Conservation (phyloP, 2,888 invertebrate genomes). For the Lumbricus terrestris region DNA sequence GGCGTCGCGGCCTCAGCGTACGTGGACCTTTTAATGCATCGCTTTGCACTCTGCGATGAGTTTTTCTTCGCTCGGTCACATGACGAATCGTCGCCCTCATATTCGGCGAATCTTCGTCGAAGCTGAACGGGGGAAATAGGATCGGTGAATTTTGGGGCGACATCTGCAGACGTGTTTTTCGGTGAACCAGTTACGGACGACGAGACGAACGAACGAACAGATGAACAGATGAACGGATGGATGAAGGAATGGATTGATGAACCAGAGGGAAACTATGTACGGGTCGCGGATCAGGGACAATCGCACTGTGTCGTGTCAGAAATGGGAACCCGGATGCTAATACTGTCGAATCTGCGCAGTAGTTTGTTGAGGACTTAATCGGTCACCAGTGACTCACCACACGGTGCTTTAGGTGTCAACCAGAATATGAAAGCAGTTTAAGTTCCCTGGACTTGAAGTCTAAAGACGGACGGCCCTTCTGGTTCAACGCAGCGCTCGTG, state of each 20-base stretch:
- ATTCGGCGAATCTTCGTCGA: neutral
- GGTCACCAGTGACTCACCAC: too few species aligned
- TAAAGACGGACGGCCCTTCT: too few species aligned
- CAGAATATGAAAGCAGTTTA: neutral
- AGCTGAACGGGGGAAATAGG: neutral
- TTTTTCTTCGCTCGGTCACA: neutral
- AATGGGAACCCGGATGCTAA: too few species aligned
- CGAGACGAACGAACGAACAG: neutral
- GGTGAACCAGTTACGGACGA: neutral
- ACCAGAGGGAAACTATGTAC: neutral
- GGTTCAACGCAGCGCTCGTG: too few species aligned
- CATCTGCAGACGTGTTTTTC: slow-evolving; percentile 3
- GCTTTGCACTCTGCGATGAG: neutral
- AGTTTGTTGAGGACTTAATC: neutral
- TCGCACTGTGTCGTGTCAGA: neutral
- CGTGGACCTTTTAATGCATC: neutral
- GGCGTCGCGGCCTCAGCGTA: neutral
- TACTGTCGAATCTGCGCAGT: neutral
- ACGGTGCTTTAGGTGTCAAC: neutral
- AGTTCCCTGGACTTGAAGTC: too few species aligned
- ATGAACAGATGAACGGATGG: neutral
- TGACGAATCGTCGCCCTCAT: neutral
- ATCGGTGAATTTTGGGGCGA: neutral
- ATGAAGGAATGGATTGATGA: neutral
- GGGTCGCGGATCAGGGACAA: neutral